Evolutionary conservation across 2,797 vertebrate species (phyloP), one percentile per base, ranked within the genome.

Genomic region (Manis javanica): DNA sequence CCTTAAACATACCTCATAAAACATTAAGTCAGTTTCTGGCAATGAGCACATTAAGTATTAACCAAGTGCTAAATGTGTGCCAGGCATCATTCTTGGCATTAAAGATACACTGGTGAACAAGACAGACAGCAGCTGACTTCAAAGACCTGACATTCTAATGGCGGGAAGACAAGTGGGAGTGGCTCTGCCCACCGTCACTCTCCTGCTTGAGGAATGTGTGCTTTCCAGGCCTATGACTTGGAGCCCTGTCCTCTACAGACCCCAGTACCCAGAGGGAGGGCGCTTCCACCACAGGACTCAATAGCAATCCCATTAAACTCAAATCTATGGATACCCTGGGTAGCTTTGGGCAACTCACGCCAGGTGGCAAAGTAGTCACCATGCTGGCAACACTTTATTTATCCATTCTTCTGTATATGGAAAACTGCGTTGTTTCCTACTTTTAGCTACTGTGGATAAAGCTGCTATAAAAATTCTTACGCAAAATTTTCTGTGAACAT

Each of bases 211-310:
- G 64, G n/a, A 42, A 24, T 46, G 1, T 14, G n/a, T 5, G n/a
- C 19, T 31, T 34, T 42, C 21, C 37, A 19, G 7, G 46, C 26
- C 49, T 49, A 59, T 4, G 18, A 3, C 37, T 14, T 10, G 57
- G 72, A 63, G 26, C 13, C 21, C 66, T 8, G 14, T 7, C 13
- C 31, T 34, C 82, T 21, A 4, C 39, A 29, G 5, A 12, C 19
- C 2, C 7, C 3, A 34, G 49, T 15, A 21, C 24, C 63, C 37
- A 53, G 42, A 55, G 39, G 2, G 16, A 92, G 34, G 71, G 51
- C 18, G 13, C 31, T 13, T n/a, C 57, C 11, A 0, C 49, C 55
- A 0, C 0, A 1, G 42, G 12, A 37, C 37, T 34, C 29, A 7
- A 7, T 1, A 23, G 57, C 5, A 53, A 61, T 7, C 64, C 68